A percentile compares a stretch with the other conserved stretches of the same genome.
Conservation (phyloP, 1,140 invertebrate genomes). For the Micrasema longulum region DNA sequence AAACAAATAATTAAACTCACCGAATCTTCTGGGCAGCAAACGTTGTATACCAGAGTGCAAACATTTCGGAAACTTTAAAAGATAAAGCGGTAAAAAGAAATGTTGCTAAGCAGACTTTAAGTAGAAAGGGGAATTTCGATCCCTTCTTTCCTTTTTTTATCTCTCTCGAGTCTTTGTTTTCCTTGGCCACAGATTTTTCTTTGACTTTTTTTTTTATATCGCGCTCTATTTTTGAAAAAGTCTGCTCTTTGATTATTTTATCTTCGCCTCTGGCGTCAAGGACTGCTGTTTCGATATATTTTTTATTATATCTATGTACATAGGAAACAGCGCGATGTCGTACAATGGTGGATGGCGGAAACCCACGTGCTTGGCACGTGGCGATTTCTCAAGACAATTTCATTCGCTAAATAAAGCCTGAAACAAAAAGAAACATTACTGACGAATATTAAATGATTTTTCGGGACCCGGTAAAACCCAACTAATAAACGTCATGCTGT, state of each 20-base stretch:
- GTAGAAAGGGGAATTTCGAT: neutral
- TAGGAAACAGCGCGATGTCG: neutral
- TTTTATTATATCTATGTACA: conserved; percentile 19
- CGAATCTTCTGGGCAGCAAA: conserved; percentile 33
- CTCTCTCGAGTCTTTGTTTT: neutral
- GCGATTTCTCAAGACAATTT: neutral
- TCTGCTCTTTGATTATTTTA: conserved; percentile 2
- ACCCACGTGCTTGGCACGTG: conserved; percentile 30
- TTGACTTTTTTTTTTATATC: neutral
- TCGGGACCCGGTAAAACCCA: too few species aligned
- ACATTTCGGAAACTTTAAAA: conserved; percentile 28
- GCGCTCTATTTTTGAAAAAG: conserved; percentile 3
- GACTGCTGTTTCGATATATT: too few species aligned
- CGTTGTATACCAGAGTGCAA: conserved; percentile 31
- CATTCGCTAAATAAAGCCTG: too few species aligned
- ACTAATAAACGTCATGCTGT: too few species aligned
- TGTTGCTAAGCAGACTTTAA: neutral
- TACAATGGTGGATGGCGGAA: conserved; percentile 27
- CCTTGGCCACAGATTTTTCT: neutral
- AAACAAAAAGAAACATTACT: too few species aligned
- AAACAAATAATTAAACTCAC: conserved; percentile 24
- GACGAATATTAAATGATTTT: too few species aligned
- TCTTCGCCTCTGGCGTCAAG: too few species aligned
- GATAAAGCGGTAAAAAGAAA: conserved; percentile 7
- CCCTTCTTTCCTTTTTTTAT: too few species aligned